A percentile compares a stretch with the other conserved stretches of the same genome.
These are phyloP conservation scores for Nothura maculosa DNA, from an alignment of 2,797 vertebrate genomes.

Conservation along the genomic window DNA sequence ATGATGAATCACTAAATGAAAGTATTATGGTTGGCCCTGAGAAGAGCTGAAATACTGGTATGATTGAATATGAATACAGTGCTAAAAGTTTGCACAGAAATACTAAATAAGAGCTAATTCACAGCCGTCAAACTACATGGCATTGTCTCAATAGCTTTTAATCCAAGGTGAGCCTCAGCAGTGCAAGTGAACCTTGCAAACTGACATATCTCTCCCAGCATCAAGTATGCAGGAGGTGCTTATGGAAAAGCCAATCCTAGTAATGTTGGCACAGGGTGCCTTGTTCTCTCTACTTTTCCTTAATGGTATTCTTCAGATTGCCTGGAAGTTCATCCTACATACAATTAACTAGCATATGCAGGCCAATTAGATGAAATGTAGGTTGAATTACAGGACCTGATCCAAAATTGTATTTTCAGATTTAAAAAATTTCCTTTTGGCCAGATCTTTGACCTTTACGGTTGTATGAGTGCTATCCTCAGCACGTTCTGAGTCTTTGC, in stretches of 20 bases:
- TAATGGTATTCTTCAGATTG: constrained; percentile 31
- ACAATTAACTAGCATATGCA: background rate
- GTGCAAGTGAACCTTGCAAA: background rate
- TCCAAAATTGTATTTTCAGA: background rate
- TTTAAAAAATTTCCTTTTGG: background rate
- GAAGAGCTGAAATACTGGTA: background rate
- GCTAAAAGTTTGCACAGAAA: background rate
- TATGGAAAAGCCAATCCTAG: background rate
- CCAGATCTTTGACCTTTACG: background rate
- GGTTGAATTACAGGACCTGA: background rate
- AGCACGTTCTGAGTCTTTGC: background rate
- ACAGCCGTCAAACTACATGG: background rate
- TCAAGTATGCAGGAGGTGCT: background rate
- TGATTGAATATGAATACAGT: background rate
- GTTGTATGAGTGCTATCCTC: background rate
- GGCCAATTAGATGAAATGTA: background rate
- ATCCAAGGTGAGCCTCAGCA: background rate
- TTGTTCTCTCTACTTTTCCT: constrained; percentile 22
- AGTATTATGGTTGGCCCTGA: background rate
- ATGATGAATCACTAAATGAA: background rate
- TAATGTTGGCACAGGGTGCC: background rate
- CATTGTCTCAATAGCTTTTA: constrained; percentile 4
- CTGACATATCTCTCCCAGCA: background rate
- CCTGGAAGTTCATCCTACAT: constrained; percentile 16
- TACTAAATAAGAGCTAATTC: constrained; percentile 5